These are phyloP conservation scores for Temnothorax longispinosus DNA, from an alignment of 1,140 invertebrate species.

Conservation along the genomic window DNA sequence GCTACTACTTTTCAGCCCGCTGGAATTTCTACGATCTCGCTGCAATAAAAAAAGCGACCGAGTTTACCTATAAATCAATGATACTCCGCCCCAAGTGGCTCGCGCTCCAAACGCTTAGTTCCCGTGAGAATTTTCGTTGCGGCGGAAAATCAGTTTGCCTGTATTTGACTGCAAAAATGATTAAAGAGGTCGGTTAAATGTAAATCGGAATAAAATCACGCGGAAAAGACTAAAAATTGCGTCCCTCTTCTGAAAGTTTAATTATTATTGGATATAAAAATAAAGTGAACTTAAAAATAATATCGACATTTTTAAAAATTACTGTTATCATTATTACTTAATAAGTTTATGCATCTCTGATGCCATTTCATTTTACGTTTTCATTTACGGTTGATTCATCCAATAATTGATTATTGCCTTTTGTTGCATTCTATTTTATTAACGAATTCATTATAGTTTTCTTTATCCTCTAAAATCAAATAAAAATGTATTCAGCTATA, in stretches of 20 bases:
- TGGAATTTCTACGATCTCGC: constrained; percentile 34
- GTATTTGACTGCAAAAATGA: not conserved
- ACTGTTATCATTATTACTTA: not conserved
- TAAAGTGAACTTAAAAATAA: not conserved
- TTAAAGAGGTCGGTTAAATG: not conserved
- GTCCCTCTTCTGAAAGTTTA: not conserved
- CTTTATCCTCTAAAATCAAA: not conserved
- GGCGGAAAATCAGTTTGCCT: not conserved
- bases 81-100: not conserved
- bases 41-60: not conserved
- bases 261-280: not conserved
- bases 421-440: not conserved
- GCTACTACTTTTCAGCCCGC: constrained; percentile 17
- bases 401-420: not conserved
- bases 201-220: not conserved
- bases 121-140: constrained; percentile 10
- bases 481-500: not conserved
- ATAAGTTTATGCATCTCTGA: not conserved
- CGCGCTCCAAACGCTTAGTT: not conserved
- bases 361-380: not conserved
- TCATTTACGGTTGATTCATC: not conserved
- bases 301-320: not conserved
- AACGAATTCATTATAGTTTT: not conserved
- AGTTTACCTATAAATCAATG: constrained; percentile 57
- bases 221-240: not conserved